These are phyloP conservation scores for Xerus inauris DNA, from an alignment of 2,113 vertebrate species.

Conservation along the genomic window DNA sequence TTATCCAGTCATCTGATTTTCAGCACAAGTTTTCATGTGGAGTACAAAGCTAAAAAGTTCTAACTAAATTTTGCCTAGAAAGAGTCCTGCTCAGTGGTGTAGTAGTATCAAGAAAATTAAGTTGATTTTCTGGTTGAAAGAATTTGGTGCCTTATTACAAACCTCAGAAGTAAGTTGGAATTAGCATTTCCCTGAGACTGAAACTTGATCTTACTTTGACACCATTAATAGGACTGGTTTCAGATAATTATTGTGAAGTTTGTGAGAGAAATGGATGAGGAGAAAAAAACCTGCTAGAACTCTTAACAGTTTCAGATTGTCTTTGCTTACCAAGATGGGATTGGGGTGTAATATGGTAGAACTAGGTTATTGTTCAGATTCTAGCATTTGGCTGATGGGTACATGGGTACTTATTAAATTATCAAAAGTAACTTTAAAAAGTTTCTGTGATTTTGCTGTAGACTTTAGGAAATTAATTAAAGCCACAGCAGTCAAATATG, in stretches of 20 bases:
- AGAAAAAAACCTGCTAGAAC: background rate
- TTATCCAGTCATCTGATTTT: conserved; percentile 22
- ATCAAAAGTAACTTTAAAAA: conserved; percentile 38
- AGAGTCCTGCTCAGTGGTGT: background rate
- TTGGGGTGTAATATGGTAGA: conserved; percentile 1
- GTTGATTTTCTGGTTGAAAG: conserved; percentile 11
- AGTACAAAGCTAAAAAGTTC: conserved; percentile 46
- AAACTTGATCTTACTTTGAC: background rate
- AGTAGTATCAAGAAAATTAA: conserved; percentile 1
- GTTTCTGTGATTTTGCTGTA: conserved; percentile 53
- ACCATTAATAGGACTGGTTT: background rate
- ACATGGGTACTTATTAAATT: conserved; percentile 20
- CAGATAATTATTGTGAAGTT: background rate
- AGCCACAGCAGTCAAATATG: background rate
- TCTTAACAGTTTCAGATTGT: conserved; percentile 29
- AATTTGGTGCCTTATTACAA: conserved; percentile 25
- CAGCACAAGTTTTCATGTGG: conserved; percentile 21
- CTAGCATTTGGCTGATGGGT: conserved; percentile 39
- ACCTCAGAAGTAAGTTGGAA: conserved; percentile 6
- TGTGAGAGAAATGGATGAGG: background rate
- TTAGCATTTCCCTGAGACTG: conserved; percentile 14
- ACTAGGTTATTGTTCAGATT: conserved; percentile 28
- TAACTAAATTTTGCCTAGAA: background rate
- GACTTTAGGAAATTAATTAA: conserved; percentile 18
- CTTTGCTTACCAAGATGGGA: background rate